Conservation (phyloP, 2,888 invertebrate species). For the Dromius quadrimaculatus region DNA sequence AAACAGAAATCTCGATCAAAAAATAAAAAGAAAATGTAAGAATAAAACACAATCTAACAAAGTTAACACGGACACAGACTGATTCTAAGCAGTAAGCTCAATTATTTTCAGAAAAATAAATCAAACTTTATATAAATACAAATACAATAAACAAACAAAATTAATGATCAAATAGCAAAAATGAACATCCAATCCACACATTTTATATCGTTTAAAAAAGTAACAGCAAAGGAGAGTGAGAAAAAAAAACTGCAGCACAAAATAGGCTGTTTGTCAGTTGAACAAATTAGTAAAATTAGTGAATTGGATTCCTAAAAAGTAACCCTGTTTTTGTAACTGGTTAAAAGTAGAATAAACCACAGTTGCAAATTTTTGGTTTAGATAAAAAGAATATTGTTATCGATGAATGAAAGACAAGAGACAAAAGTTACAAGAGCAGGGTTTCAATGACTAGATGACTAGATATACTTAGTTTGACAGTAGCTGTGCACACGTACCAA, state of each 20-base stretch:
- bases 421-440: conserved; percentile 62
- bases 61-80: conserved; percentile 54
- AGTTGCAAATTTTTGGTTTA: conserved; percentile 37
- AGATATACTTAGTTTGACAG: conserved; percentile 62
- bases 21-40: conserved; percentile 53
- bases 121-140: conserved; percentile 34
- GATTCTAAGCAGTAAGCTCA: conserved; percentile 65
- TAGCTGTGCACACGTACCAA: conserved; percentile 99
- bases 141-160: conserved; percentile 48
- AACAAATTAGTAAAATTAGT: conserved; percentile 51
- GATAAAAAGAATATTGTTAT: conserved; percentile 28
- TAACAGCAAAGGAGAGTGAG: conserved; percentile 1
- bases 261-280: neutral
- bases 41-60: conserved; percentile 49
- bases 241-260: conserved; percentile 24
- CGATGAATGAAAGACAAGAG: conserved; percentile 55
- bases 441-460: conserved; percentile 60
- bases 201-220: conserved; percentile 15
- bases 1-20: conserved; percentile 45
- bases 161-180: conserved; percentile 44
- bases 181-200: conserved; percentile 48
- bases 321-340: conserved; percentile 52
- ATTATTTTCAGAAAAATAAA: conserved; percentile 53
- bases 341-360: conserved; percentile 50
- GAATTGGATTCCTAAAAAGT: conserved; percentile 49